These are phyloP conservation scores for Temnothorax longispinosus DNA, from an alignment of 1,140 invertebrate genomes.

Conservation along the genomic window DNA sequence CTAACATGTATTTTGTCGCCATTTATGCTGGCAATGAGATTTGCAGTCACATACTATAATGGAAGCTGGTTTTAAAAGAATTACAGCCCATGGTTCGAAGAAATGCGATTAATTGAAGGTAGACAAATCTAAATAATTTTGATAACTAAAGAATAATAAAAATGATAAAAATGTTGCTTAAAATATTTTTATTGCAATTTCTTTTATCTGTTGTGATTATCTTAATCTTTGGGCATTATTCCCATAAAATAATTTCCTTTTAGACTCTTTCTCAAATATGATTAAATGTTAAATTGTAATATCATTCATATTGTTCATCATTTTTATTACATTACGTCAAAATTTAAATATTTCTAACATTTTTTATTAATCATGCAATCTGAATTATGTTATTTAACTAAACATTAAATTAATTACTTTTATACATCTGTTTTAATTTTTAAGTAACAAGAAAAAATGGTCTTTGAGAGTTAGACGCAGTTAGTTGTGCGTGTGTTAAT, in stretches of 20 bases:
- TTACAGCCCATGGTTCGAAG: neutral
- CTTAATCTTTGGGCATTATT: neutral
- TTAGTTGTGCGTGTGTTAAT: no score
- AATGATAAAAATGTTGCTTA: neutral
- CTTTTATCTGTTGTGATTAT: neutral
- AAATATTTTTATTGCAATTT: neutral
- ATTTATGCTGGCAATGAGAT: constrained; percentile 46
- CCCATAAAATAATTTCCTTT: neutral
- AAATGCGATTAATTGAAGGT: neutral
- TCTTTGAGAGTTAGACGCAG: no score
- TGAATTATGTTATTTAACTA: neutral
- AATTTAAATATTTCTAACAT: neutral
- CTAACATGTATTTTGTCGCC: constrained; percentile 35
- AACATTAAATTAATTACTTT: neutral
- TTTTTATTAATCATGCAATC: neutral
- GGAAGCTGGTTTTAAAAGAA: neutral
- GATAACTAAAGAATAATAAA: neutral
- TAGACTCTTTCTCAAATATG: neutral
- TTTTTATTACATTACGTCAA: neutral
- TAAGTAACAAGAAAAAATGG: no score
- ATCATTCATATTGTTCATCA: neutral
- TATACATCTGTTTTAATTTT: neutral
- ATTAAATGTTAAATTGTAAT: neutral
- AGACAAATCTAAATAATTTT: constrained; percentile 22
- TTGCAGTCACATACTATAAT: constrained; percentile 5